A percentile compares a stretch with the other conserved stretches of the same genome.
phyloP scores from a whole-genome alignment of 1,140 invertebrate genomes.

The Acromyrmex charruanus region DNA sequence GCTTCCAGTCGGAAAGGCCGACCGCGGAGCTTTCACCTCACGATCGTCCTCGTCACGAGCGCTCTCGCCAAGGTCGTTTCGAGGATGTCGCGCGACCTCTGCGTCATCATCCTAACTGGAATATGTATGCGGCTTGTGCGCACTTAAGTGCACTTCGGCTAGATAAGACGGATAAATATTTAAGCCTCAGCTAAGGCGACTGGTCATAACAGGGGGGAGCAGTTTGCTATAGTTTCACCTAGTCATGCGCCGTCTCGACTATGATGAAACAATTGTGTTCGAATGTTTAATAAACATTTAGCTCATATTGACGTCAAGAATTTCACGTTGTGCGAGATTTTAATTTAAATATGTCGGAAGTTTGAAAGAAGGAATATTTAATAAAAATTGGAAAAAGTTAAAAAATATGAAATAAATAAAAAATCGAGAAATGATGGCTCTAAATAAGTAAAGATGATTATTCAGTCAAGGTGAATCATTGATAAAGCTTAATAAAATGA shows the following conservation, averaged over 20 bases:
- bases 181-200: conserved; percentile 23
- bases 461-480: no score
- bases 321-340: not conserved
- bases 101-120: conserved; percentile 64
- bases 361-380: not conserved
- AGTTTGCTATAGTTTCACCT: not conserved
- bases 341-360: not conserved
- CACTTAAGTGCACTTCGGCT: conserved; percentile 24
- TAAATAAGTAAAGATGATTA: no score
- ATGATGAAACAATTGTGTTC: not conserved
- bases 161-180: conserved; percentile 63
- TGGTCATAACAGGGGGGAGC: not conserved
- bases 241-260: not conserved
- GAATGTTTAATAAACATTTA: conserved; percentile 12
- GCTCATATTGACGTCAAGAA: not conserved
- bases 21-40: conserved; percentile 71
- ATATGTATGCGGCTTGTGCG: conserved; percentile 52
- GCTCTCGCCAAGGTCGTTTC: conserved; percentile 68
- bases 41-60: conserved; percentile 67
- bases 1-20: conserved; percentile 67
- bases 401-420: not conserved
- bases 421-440: no score
- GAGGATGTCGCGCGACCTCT: conserved; percentile 72
- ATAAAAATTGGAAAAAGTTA: not conserved
- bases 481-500: no score